Evolutionary conservation across 2,113 vertebrate genomes (phyloP), one percentile per base, ranked within the genome.

Genomic region (Otus sunia): DNA sequence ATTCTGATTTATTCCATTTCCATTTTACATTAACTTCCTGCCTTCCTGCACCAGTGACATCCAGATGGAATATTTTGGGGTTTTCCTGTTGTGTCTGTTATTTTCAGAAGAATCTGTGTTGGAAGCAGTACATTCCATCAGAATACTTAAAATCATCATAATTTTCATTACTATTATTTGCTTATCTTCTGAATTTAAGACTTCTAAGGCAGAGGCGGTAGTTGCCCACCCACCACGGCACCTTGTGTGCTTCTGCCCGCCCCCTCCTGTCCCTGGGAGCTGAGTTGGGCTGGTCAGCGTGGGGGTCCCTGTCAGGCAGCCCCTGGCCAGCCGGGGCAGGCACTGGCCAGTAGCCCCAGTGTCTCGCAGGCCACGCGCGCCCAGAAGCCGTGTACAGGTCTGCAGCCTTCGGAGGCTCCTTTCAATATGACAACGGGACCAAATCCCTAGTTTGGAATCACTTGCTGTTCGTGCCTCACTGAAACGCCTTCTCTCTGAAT

Each of bases 321-420:
- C 71, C 49, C 56, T 41, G 1, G 5, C 39, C 59, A 29, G 39
- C 29, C 36, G 12, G 7, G 36, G n/a, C 55, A 81, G 78, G 69
- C 39, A 25, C 9, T 12, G 41, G 15, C 77, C 68, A 12, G 58
- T 63, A 43, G 58, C 45, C 58, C 3, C 2, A 21, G 63, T 0
- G 19, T 20, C 47, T 11, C 2, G 4, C 0, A 6, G 55, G 69
- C 62, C 52, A 0, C 0, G 6, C 1, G 0, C 32, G 53, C 53
- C 36, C 49, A 9, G 30, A 29, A 56, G 69, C 62, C 67, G 4
- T 0, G 2, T 11, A 32, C 0, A 26, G 49, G 6, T 22, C 66
- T 68, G 78, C 23, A 56, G 53, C 63, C 39, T 16, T 8, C 68
- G 10, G 20, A 2, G 36, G 39, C 49, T 52, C 26, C 67, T 34